These are phyloP conservation scores for Apis dorsata DNA, from an alignment of 1,140 invertebrate species.

Conservation along the genomic window DNA sequence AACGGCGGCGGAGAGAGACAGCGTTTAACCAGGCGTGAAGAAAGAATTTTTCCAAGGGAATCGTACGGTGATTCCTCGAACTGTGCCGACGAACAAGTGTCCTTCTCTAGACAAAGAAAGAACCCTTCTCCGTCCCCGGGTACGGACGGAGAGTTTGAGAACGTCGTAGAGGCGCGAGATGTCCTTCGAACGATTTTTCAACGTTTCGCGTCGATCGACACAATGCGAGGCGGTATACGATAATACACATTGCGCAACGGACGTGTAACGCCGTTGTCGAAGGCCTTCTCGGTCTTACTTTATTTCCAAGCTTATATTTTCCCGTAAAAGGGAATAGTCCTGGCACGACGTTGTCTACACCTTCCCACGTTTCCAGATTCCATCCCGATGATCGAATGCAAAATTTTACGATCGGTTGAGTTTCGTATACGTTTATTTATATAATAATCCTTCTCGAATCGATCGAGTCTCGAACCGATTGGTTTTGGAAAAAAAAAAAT, in stretches of 20 bases:
- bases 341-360: not conserved
- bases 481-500: not conserved
- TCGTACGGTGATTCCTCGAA: slow-evolving; percentile 2
- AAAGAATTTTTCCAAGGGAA: slow-evolving; percentile 4
- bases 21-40: slow-evolving; percentile 10
- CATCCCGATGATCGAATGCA: not conserved
- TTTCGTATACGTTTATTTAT: no score
- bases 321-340: slow-evolving; percentile 55
- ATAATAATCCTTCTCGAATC: not conserved
- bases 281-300: slow-evolving; percentile 48
- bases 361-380: slow-evolving; percentile 55
- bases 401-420: not conserved
- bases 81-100: not conserved
- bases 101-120: not conserved
- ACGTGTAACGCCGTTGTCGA: slow-evolving; percentile 27
- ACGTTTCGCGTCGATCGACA: slow-evolving; percentile 2
- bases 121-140: no score
- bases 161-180: not conserved
- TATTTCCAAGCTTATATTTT: slow-evolving; percentile 50
- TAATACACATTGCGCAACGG: slow-evolving; percentile 55
- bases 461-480: not conserved
- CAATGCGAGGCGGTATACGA: slow-evolving; percentile 41
- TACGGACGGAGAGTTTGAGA: not conserved
- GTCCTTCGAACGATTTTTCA: slow-evolving; percentile 48
- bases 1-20: not conserved